Evolutionary conservation across 2,113 vertebrate species (phyloP), one percentile per base, ranked within the genome.

Genomic region (Pachycephala philippinensis): DNA sequence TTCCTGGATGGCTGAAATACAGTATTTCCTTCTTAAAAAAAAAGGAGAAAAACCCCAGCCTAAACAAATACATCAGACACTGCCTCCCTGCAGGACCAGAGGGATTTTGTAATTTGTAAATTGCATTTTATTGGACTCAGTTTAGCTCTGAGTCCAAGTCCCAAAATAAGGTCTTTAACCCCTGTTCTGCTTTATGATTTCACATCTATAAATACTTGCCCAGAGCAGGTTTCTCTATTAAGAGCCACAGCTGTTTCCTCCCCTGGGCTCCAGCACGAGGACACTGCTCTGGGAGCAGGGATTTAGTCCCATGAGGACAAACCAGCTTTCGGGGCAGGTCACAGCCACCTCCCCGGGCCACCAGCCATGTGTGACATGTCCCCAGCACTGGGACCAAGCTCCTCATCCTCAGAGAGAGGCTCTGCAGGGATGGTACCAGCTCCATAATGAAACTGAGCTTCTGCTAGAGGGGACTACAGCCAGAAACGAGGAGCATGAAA

Each of bases 401-500:
- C 28, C 52, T 35, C 1, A 1, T 3, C 28, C 37, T 8, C 4
- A 0, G 9, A 15, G 26, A 16, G 23, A 6, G 42, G 44, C n/a
- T 61, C 44, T 6, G 31, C 28, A 10, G 47, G 9, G 54, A 24
- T 4, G 2, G 30, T 0, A 4, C 40, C 65, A 28, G 13, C 68
- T 20, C 39, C 31, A 2, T 0, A 6, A 1, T 0, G 7, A 6
- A 14, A 7, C 77, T 5, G 26, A 42, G 37, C 63, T 61, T 6
- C 59, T 77, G 54, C 71, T 17, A 2, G 7, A 4, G 24, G 35
- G 11, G 39, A 1, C 33, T 24, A 3, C 7, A 19, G 10, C 35
- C 57, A 37, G 37, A 11, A 37, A 13, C 0, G 0, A 1, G 0
- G 2, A 31, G 20, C 42, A 8, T 0, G 5, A 11, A 23, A 39